Conservation (phyloP, 2,797 vertebrate genomes). For the Galago senegalensis region DNA sequence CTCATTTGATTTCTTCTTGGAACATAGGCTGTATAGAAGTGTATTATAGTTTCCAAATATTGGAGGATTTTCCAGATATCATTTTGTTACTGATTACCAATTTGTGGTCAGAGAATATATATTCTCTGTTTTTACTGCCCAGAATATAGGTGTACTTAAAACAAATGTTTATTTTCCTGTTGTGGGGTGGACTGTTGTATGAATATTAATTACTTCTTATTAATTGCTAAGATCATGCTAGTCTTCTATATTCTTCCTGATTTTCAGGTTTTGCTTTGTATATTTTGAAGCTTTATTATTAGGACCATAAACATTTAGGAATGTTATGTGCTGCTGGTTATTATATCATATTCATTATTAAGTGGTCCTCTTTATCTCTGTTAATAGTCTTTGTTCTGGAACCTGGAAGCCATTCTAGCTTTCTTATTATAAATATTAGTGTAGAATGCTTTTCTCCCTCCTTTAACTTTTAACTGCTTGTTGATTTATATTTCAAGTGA, state of each 20-base stretch:
- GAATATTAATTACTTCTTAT: neutral
- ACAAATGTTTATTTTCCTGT: neutral
- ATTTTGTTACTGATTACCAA: neutral
- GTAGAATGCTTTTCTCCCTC: neutral
- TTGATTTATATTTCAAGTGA: neutral
- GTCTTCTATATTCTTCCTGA: neutral
- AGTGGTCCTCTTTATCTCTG: neutral
- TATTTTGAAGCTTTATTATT: neutral
- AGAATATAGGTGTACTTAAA: neutral
- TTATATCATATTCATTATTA: neutral
- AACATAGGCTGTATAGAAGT: neutral
- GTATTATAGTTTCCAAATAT: neutral
- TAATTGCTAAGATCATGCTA: neutral
- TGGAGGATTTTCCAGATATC: conserved; percentile 14
- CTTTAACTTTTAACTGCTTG: neutral
- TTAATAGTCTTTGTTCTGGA: neutral
- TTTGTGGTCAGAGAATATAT: neutral
- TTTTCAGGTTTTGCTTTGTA: conserved; percentile 30
- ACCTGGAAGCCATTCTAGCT: neutral
- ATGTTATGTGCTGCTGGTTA: neutral
- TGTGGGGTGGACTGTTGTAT: neutral
- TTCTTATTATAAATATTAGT: neutral
- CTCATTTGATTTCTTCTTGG: conserved; percentile 5
- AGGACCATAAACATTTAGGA: neutral
- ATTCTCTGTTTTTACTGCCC: neutral